Base-by-base conservation (phyloP, 2,888 invertebrate genomes). In the Pedicia rivosa region DNA sequence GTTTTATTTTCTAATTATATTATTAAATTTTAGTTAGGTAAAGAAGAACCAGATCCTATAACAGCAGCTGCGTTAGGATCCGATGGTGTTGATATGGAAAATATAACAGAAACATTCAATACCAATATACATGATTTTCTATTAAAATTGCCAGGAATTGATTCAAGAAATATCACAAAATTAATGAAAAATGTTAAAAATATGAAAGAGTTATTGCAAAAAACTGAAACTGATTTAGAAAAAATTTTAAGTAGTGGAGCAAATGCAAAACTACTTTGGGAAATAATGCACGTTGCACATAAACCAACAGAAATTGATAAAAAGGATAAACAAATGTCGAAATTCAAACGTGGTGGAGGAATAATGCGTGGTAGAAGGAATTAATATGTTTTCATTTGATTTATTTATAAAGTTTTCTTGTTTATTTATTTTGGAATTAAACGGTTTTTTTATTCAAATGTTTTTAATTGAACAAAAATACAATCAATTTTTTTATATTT, bases 141-240 rank as follows among this genome's bases (percentile, higher is more conserved):
- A n/a, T 65, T 77, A 16, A 86, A 84, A 55, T 65, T 94, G 50
- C 92, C 94, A 0, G 94, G 94, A 7, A 72, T 94, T 5, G 80
- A 77, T 43, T 76, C 84, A 0, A 88, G 86, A 58, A 95, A 94
- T 60, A 71, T 90, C 5, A 68, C 75, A 37, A 53, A 65, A 10
- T 63, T 95, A 38, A 67, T 95, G 64, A 78, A 81, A 46, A 74
- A 75, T 50, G 81, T 78, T 4, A 57, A 67, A 36, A 76, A 74
- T 37, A 55, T 91, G 40, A 72, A 74, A 46, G 65, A 75, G 50
- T 56, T 79, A 28, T 61, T 72, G 30, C 66, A 65, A 42, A 57
- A 74, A 41, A 64, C 64, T 15, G 60, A 72, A 63, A 73, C 74
- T 37, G 72, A 86, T 54, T 54, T 94, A 42, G 58, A 64, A 28